phyloP scores from a whole-genome alignment of 2,797 vertebrate genomes.

The Neoniphon sammara region DNA sequence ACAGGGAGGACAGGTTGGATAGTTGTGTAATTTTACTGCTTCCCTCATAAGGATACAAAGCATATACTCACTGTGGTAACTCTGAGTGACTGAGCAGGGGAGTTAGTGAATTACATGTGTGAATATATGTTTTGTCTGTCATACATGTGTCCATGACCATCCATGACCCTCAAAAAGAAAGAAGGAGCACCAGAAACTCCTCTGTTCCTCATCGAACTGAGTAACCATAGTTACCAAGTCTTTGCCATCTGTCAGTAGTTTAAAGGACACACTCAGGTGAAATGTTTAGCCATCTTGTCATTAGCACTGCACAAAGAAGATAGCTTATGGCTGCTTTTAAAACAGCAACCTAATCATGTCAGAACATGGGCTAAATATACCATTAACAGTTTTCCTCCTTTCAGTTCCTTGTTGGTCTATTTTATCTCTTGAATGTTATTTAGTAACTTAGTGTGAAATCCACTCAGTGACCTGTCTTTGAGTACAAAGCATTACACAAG shows the following conservation, averaged over 20 bases:
- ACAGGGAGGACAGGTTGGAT: background rate
- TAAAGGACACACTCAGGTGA: conserved; percentile 29
- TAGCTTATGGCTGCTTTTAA: background rate
- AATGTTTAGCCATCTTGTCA: conserved; percentile 17
- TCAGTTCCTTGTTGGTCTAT: background rate
- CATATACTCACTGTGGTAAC: background rate
- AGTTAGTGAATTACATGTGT: background rate
- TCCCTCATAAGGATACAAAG: conserved; percentile 22
- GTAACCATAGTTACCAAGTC: conserved; percentile 57
- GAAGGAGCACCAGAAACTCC: conserved; percentile 45
- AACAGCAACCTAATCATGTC: background rate
- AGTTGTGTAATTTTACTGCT: conserved; percentile 28
- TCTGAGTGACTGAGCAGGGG: background rate
- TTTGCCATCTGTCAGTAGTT: conserved; percentile 46
- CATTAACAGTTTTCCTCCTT: background rate
- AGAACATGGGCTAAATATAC: too few species aligned
- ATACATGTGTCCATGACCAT: too few species aligned
- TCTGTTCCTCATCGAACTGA: conserved; percentile 31
- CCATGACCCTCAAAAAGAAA: background rate
- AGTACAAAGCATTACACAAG: background rate
- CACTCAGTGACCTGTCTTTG: background rate
- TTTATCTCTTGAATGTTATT: background rate
- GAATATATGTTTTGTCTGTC: too few species aligned
- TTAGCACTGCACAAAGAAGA: background rate
- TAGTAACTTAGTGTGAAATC: conserved; percentile 6